These are phyloP conservation scores for Molothrus ater DNA, from an alignment of 2,797 vertebrate genomes.

Conservation along the genomic window DNA sequence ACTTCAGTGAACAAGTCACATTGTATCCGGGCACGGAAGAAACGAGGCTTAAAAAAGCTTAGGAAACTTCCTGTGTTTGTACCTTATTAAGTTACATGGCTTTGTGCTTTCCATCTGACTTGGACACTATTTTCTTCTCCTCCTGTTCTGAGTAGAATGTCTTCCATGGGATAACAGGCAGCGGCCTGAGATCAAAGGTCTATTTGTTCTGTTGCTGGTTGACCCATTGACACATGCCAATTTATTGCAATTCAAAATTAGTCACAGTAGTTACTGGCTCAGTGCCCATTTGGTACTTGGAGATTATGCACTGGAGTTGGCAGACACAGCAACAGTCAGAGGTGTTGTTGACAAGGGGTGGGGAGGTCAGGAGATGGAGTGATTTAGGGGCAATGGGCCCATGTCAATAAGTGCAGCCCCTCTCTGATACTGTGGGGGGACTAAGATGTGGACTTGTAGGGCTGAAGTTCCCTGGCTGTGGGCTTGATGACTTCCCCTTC, in stretches of 20 bases:
- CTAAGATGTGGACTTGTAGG: not conserved
- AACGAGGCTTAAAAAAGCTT: not conserved
- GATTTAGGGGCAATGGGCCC: not conserved
- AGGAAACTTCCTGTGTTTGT: not conserved
- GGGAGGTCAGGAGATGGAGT: not conserved
- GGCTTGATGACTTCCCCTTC: not conserved
- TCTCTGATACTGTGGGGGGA: not conserved
- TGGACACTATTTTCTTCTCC: not conserved
- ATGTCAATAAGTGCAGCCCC: not conserved
- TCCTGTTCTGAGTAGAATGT: not conserved
- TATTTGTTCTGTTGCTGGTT: constrained; percentile 11
- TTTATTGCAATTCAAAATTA: constrained; percentile 25
- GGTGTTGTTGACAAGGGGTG: not conserved
- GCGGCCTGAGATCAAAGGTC: not conserved
- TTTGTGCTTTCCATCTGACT: not conserved
- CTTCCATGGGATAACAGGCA: not conserved
- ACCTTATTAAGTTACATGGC: not conserved
- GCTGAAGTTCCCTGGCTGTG: not conserved
- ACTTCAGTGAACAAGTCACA: not conserved
- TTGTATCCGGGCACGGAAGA: not conserved
- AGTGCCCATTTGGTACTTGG: not conserved
- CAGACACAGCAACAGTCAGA: not conserved
- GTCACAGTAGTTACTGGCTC: not conserved
- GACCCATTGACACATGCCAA: not conserved
- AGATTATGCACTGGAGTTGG: not conserved